Evolutionary conservation across 2,113 vertebrate species (phyloP).

Genomic region (Romanogobio albipinnatus): DNA sequence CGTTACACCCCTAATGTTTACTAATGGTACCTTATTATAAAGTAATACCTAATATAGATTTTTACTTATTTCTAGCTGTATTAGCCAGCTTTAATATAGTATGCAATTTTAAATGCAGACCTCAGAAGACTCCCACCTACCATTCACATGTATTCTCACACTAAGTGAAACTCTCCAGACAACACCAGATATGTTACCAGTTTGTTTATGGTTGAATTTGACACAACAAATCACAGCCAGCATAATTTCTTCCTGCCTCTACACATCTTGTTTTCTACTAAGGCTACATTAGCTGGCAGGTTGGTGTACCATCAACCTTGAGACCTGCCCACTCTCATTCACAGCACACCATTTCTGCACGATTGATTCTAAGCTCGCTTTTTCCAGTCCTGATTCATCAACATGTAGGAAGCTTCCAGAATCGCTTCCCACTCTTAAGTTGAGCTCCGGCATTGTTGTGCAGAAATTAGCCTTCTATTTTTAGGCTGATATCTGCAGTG

Average conservation of each 20-base stretch:
- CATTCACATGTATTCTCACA: not conserved
- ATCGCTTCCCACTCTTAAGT: conserved; percentile 20
- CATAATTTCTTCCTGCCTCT: conserved; percentile 4
- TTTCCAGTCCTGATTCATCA: conserved; percentile 25
- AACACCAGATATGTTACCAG: conserved; percentile 17
- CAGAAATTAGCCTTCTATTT: conserved; percentile 48
- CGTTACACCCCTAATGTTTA: no score
- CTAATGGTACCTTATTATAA: not conserved
- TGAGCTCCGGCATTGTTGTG: conserved; percentile 13
- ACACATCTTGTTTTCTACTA: conserved; percentile 25
- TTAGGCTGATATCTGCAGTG: conserved; percentile 40
- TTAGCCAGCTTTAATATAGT: not conserved
- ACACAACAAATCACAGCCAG: conserved; percentile 8
- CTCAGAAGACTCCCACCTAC: not conserved
- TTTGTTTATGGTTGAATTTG: conserved; percentile 11
- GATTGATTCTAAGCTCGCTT: not conserved
- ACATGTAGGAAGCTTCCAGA: conserved; percentile 20
- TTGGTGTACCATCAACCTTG: conserved; percentile 24
- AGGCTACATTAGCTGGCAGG: conserved; percentile 24
- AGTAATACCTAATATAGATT: no score
- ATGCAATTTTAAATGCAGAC: not conserved
- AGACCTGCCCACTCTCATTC: conserved; percentile 30
- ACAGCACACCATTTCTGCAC: not conserved
- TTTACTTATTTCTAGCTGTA: not conserved
- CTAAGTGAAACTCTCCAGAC: not conserved